These are phyloP conservation scores for Orchestes rusci DNA, from an alignment of 2,888 invertebrate genomes.

Conservation along the genomic window DNA sequence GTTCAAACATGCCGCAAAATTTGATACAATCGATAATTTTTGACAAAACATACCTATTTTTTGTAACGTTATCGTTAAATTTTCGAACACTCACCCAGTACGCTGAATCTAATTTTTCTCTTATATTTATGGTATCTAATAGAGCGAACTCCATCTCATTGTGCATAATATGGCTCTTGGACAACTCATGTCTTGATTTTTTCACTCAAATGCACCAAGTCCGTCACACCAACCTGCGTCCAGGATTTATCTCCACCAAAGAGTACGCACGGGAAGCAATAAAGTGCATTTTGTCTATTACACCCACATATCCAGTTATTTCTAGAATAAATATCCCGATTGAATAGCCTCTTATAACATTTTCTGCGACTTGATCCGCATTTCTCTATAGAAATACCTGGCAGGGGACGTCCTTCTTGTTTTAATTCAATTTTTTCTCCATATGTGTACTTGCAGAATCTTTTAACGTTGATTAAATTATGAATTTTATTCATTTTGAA, in stretches of 20 bases:
- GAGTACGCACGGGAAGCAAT: slow-evolving; percentile 20
- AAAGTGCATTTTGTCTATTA: slow-evolving; percentile 14
- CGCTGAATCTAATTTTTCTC: slow-evolving; percentile 1
- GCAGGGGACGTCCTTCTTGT: slow-evolving; percentile 4
- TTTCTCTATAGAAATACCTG: slow-evolving; percentile 6
- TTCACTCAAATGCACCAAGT: slow-evolving; percentile 12
- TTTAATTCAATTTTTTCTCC: slow-evolving; percentile 8
- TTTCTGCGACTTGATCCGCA: slow-evolving; percentile 6
- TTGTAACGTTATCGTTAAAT: slow-evolving; percentile 20
- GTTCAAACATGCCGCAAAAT: slow-evolving; percentile 35
- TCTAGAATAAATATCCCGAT: slow-evolving; percentile 13
- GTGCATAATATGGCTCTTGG: slow-evolving; percentile 12
- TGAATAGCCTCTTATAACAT: slow-evolving; percentile 4
- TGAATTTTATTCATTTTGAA: slow-evolving; percentile 3
- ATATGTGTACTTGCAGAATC: not conserved
- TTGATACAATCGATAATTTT: too few species aligned
- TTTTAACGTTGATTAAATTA: slow-evolving; percentile 7
- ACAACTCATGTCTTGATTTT: slow-evolving; percentile 19
- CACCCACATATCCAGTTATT: slow-evolving; percentile 19
- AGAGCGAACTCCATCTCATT: not conserved
- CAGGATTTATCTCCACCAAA: slow-evolving; percentile 10
- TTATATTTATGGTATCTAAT: slow-evolving; percentile 5
- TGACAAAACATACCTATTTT: slow-evolving; percentile 23
- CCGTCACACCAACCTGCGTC: slow-evolving; percentile 10
- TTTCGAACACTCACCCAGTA: slow-evolving; percentile 3